Evolutionary conservation across 2,113 vertebrate genomes (phyloP).

Genomic region (Pavo muticus): DNA sequence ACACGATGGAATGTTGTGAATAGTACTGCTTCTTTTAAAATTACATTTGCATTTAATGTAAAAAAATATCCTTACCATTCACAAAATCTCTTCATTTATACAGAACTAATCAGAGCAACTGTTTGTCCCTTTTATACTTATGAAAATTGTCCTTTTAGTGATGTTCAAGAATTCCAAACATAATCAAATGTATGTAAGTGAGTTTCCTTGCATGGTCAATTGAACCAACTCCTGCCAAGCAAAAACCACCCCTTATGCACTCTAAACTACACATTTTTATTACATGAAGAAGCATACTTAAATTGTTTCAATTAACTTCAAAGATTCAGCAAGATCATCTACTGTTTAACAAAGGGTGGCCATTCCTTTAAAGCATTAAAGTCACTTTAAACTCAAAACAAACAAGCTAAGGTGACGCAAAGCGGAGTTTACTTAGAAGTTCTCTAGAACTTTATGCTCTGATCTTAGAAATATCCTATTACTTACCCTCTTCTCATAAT

Average conservation of each 20-base stretch:
- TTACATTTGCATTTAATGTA: neutral
- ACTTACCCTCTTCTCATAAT: constrained; percentile 28
- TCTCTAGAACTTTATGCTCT: neutral
- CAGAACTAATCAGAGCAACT: neutral
- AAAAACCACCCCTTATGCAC: neutral
- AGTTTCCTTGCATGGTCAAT: neutral
- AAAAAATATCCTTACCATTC: neutral
- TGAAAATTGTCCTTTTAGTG: neutral
- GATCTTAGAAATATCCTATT: neutral
- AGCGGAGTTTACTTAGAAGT: neutral
- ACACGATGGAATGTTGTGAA: neutral
- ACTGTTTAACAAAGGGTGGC: constrained; percentile 13
- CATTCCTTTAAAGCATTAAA: constrained; percentile 4
- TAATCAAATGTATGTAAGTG: neutral
- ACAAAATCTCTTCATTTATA: neutral
- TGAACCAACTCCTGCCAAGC: neutral
- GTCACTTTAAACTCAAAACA: neutral
- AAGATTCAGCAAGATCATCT: neutral
- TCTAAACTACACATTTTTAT: neutral
- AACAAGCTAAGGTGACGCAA: neutral
- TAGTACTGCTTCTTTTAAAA: neutral
- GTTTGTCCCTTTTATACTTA: neutral
- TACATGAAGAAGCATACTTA: constrained; percentile 2
- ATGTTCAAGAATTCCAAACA: neutral
- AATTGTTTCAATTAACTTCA: constrained; percentile 38